Conservation (phyloP, 2,888 invertebrate genomes). For the Adelphocoris suturalis region DNA sequence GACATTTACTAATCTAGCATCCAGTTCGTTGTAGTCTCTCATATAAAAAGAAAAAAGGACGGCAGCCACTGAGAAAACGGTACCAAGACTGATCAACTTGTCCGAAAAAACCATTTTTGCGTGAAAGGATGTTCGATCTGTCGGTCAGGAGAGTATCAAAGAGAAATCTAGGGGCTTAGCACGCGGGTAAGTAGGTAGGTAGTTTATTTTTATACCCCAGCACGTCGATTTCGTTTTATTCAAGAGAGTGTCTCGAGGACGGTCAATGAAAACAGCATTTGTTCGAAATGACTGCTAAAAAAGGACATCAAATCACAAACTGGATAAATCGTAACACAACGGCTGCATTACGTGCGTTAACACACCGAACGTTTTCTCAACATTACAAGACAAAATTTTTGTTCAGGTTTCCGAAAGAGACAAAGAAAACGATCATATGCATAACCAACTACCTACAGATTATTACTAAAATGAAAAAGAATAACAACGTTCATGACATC, state of each 20-base stretch:
- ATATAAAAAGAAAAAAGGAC: constrained; percentile 78
- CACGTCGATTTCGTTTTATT: neutral
- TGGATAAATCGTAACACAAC: too few species aligned
- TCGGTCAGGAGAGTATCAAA: neutral
- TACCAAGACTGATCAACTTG: constrained; percentile 77
- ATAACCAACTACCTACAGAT: too few species aligned
- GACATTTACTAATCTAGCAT: constrained; percentile 78
- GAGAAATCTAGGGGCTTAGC: neutral
- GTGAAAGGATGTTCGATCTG: neutral
- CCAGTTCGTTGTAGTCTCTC: constrained; percentile 77
- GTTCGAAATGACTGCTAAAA: neutral
- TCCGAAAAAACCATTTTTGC: constrained; percentile 72
- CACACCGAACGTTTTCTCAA: too few species aligned
- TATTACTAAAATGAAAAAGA: too few species aligned
- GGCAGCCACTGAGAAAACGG: constrained; percentile 78
- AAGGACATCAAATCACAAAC: neutral
- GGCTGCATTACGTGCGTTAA: too few species aligned
- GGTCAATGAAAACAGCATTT: neutral
- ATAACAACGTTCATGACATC: too few species aligned
- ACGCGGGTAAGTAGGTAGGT: neutral
- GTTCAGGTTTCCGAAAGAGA: too few species aligned
- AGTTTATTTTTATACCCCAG: constrained; percentile 16
- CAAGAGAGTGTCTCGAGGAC: neutral
- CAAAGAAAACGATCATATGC: too few species aligned
- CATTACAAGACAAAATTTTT: too few species aligned